These are phyloP conservation scores for Cryptotis parvus DNA, from an alignment of 2,113 vertebrate species.

Conservation along the genomic window DNA sequence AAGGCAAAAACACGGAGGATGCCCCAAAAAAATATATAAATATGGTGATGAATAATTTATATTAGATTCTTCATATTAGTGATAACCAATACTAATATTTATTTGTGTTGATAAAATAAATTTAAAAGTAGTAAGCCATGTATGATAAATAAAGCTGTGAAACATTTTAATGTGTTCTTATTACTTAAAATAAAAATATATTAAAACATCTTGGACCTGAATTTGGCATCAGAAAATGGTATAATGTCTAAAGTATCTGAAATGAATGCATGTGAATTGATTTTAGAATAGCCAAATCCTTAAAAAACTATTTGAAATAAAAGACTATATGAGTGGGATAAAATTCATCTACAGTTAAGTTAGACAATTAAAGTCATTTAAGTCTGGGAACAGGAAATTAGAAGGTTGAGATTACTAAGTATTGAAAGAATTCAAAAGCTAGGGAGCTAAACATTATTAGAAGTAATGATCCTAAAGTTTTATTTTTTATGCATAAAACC, in stretches of 20 bases:
- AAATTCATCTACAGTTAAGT: background rate
- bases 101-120: conserved; percentile 15
- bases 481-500: background rate
- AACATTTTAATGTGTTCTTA: conserved; percentile 6
- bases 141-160: background rate
- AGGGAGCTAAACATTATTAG: background rate
- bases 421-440: background rate
- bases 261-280: background rate
- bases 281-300: conserved; percentile 27
- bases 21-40: no score
- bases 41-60: no score
- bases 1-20: no score
- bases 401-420: background rate
- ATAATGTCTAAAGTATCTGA: background rate
- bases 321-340: background rate
- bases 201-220: conserved; percentile 10
- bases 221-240: background rate
- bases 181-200: conserved; percentile 13
- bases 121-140: conserved; percentile 10
- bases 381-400: background rate
- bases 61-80: conserved; percentile 14
- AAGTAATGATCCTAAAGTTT: no score
- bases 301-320: background rate
- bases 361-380: conserved; percentile 12
- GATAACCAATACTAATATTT: background rate